Conservation (phyloP, 2,113 vertebrate species). For the Campylorhamphus procurvoides region DNA sequence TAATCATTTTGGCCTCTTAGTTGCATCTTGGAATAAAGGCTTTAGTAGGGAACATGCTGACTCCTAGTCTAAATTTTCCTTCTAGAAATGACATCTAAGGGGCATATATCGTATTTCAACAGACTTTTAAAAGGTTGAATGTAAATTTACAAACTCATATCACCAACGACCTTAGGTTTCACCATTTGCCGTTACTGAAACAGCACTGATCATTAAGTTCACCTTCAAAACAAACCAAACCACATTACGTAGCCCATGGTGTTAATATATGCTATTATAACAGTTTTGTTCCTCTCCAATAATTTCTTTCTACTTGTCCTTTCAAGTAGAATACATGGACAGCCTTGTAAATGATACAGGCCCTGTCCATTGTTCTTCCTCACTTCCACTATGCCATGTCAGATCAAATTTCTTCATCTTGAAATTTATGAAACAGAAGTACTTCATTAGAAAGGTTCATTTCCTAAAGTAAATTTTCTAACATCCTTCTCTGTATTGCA, state of each 20-base stretch:
- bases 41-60: background rate
- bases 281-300: background rate
- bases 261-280: background rate
- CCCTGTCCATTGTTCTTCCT: background rate
- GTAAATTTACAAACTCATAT: background rate
- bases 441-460: background rate
- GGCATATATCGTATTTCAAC: background rate
- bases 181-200: background rate
- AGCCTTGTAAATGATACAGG: background rate
- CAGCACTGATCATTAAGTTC: background rate
- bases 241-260: background rate
- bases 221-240: constrained; percentile 17
- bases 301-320: background rate
- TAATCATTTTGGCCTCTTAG: background rate
- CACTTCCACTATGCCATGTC: background rate
- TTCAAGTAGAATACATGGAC: background rate
- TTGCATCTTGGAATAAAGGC: background rate
- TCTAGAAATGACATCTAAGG: background rate
- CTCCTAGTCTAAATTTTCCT: background rate
- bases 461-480: background rate
- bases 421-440: background rate
- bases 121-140: background rate
- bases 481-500: background rate
- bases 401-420: background rate
- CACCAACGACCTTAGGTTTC: background rate